Base-by-base conservation (phyloP, 2,797 vertebrate species). In the Dicrostonyx torquatus region DNA sequence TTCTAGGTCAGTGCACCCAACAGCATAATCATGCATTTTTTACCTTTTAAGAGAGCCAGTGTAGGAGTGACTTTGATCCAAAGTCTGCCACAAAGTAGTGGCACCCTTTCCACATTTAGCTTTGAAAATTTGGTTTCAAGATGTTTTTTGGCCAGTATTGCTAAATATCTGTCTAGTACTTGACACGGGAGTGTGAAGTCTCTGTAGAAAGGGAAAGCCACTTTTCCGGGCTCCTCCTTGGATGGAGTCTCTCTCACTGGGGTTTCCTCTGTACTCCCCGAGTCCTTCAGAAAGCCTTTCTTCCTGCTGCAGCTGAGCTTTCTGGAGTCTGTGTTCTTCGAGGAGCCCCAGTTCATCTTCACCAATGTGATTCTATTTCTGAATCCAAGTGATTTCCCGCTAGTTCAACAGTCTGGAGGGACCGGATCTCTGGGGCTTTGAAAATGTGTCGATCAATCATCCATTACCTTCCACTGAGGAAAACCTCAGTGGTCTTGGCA, bases 241-340 rank as follows among this genome's bases (percentile, higher is more conserved):
- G 94, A 99, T 99, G 97, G 99, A 99, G 76, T 99, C 99, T 98
- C 98, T 99, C 97, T 99, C 99, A 45, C 99, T 99, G 87, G 99
- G 97, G 87, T 99, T 98, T 98, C 99, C 99, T 98, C 98, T 98
- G 93, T 99, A 99, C 98, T 99, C 99, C 48, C 99, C 99, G 29
- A 99, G 99, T 89, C 99, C 99, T 99, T 99, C 99, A 68, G 99
- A 99, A 96, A 99, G 97, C 99, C 99, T 99, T 95, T 99, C 99
- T 98, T 99, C 99, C 98, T 99, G 99, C 98, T 99, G 99, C 98
- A 99, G 99, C 96, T 99, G 99, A 20, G 99, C 98, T 98, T 99
- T 99, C 97, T 98, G 99, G 40, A 99, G 98, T 55, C 99, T 98
- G 96, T 98, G 99, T 97, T 99, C 99, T 97, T 99, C 99, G 95